These are phyloP conservation scores for Drosophila tani DNA, from an alignment of 1,140 invertebrate genomes.

Conservation along the genomic window DNA sequence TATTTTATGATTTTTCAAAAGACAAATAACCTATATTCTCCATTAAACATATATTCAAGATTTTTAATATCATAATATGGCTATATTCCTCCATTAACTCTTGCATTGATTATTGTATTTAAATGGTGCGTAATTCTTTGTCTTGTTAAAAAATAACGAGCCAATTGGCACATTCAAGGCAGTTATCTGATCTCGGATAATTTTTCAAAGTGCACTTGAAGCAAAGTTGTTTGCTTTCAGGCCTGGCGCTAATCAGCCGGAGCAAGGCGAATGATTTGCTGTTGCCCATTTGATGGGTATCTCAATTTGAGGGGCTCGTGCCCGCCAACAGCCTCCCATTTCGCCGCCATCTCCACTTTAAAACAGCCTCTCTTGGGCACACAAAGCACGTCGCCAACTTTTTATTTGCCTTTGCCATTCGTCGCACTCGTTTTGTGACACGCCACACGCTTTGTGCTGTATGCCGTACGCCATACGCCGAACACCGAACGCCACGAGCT, in stretches of 20 bases:
- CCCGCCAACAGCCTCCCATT: constrained; percentile 1
- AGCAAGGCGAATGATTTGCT: constrained; percentile 25
- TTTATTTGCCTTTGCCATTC: constrained; percentile 71
- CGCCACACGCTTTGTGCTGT: constrained; percentile 15
- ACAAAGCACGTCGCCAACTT: constrained; percentile 74
- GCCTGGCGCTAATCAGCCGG: constrained; percentile 44
- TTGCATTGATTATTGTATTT: no score
- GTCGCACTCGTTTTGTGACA: constrained; percentile 51
- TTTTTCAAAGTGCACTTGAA: constrained; percentile 32
- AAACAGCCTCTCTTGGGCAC: constrained; percentile 44
- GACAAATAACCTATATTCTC: neutral
- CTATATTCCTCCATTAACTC: neutral
- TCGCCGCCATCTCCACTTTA: neutral
- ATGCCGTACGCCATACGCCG: no score
- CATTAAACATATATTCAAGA: no score
- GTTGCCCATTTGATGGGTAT: constrained; percentile 31
- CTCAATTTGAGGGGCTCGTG: constrained; percentile 40
- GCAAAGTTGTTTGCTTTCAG: constrained; percentile 18
- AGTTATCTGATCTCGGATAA: neutral
- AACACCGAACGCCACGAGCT: constrained; percentile 25
- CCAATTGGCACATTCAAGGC: neutral
- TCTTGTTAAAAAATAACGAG: neutral
- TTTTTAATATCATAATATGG: no score
- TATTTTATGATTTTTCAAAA: neutral
- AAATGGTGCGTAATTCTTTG: neutral